A percentile compares a stretch with the other conserved stretches of the same genome.
These are phyloP conservation scores for Vanessa atalanta DNA, from an alignment of 1,140 invertebrate species.

Conservation along the genomic window DNA sequence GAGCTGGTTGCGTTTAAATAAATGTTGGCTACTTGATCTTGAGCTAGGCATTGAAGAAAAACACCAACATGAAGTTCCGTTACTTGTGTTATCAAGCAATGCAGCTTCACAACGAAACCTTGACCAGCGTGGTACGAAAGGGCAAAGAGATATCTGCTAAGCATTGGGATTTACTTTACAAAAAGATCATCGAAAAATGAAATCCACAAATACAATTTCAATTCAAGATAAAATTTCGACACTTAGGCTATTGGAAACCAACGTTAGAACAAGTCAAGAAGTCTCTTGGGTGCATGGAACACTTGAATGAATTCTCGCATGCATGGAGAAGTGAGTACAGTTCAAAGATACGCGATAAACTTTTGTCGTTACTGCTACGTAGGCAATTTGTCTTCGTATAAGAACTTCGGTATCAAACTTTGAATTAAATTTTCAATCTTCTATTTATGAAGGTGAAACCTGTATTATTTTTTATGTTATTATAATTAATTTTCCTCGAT, in stretches of 20 bases:
- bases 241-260: not conserved
- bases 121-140: no score
- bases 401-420: conserved; percentile 18
- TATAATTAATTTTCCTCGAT: no score
- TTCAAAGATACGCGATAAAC: conserved; percentile 34
- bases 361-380: conserved; percentile 36
- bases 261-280: conserved; percentile 14
- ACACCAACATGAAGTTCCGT: no score
- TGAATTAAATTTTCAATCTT: conserved; percentile 25
- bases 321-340: conserved; percentile 24
- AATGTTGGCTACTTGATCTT: no score
- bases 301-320: conserved; percentile 32
- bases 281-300: conserved; percentile 32
- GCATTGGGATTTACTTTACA: not conserved
- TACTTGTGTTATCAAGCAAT: no score
- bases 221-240: not conserved
- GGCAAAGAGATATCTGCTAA: no score
- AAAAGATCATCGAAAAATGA: not conserved
- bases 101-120: no score
- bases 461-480: no score
- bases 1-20: no score
- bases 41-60: no score
- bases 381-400: conserved; percentile 27
- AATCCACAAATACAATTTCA: not conserved
- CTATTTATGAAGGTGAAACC: not conserved